Evolutionary conservation across 2,113 vertebrate species (phyloP), one percentile per base, ranked within the genome.

Genomic region (Gallinago undulata): DNA sequence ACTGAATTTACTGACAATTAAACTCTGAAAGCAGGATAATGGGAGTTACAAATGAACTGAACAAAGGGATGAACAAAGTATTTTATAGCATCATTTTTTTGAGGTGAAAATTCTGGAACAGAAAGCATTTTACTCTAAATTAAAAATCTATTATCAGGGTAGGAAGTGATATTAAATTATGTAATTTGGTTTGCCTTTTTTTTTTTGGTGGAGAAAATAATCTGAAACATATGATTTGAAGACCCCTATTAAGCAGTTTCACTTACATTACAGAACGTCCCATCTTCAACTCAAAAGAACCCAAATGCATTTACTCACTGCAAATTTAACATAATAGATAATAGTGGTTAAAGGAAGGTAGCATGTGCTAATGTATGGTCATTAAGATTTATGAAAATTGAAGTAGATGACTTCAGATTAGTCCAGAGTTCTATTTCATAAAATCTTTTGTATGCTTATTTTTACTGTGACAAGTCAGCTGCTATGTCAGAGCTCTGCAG

Each of bases 71-170:
- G n/a, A 85, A 66, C 28, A 28, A 63, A 78, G 31, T 79, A 69
- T 73, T 90, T 94, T 63, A 87, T 81, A 83, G 41, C 22, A 87
- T 83, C n/a, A 63, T 94, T 85, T 93, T 33, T 63, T 50, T 81
- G 74, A 91, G 69, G n/a, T 85, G 47, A 89, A 92, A 93, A 80
- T 72, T 90, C 91, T 92, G 62, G 55, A 87, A 82, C 41, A 78
- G 62, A 73, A 95, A 80, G 7, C 7, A 3, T 83, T 92, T 72
- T 33, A 37, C 31, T 66, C 33, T 50, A 89, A 96, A 94, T 89
- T 84, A 83, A 93, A 95, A 67, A 85, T 7, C 8, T 56, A 17
- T 60, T 75, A 75, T 48, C 17, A 56, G 62, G 6, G 12, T 80
- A 72, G 60, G 30, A 69, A 53, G 24, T 31, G 41, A 48, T 90